These are phyloP conservation scores for mouse (Mus musculus) DNA, from an alignment of 2,113 vertebrate genomes.

Conservation along the genomic window GRCm39 chr15:11773501-11774000, in stretches of 20 bases:
- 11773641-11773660: neutral
- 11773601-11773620: neutral
- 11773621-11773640: neutral
- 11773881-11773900: neutral
- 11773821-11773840: neutral
- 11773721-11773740: neutral
- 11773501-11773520: neutral
- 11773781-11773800: neutral
- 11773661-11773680: neutral
- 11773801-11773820: neutral
- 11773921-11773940: neutral
- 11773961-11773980: neutral
- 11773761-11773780: neutral
- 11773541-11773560: neutral
- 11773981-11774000: neutral
- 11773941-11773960: neutral
- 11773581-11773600: neutral
- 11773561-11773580: neutral
- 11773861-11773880: neutral
- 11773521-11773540: neutral
- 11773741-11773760: neutral
- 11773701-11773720: neutral
- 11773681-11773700: neutral
- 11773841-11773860: neutral
- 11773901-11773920: neutral